These are phyloP conservation scores for Amphiprion percula DNA, from an alignment of 2,113 vertebrate genomes.

Conservation along the genomic window DNA sequence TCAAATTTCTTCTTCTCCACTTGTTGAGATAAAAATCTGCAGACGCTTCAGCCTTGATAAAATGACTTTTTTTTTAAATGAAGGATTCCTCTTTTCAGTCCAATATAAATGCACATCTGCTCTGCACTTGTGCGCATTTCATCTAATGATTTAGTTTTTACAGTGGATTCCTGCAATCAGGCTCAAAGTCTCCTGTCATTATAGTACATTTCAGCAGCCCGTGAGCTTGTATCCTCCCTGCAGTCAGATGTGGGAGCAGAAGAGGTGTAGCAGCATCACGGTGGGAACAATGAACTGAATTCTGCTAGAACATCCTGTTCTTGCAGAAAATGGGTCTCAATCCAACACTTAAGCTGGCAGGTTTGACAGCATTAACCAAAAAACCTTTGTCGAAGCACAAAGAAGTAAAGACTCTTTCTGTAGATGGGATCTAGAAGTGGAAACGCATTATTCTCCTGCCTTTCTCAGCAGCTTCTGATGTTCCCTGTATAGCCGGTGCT, in stretches of 20 bases:
- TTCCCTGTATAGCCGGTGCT: slow-evolving; percentile 1
- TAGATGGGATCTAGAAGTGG: neutral
- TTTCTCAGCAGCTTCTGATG: slow-evolving; percentile 17
- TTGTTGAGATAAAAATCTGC: neutral
- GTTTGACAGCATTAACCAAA: neutral
- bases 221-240: neutral
- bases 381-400: neutral
- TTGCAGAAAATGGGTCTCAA: neutral
- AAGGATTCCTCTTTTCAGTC: too few species aligned
- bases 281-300: slow-evolving; percentile 35
- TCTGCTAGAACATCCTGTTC: slow-evolving; percentile 35
- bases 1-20: neutral
- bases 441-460: slow-evolving; percentile 2
- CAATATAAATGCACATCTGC: too few species aligned
- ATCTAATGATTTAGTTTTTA: neutral
- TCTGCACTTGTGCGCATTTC: too few species aligned
- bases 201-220: neutral
- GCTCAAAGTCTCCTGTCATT: neutral
- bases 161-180: neutral
- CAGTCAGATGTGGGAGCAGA: slow-evolving; percentile 17
- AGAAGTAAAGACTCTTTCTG: neutral
- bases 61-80: too few species aligned
- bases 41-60: neutral
- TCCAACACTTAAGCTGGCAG: slow-evolving; percentile 1
- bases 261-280: slow-evolving; percentile 24